Percentiles rank a stretch among this genome's conserved stretches.
Evolutionary conservation across 2,113 vertebrate genomes (phyloP).

Genomic region (Onychostruthus taczanowskii): DNA sequence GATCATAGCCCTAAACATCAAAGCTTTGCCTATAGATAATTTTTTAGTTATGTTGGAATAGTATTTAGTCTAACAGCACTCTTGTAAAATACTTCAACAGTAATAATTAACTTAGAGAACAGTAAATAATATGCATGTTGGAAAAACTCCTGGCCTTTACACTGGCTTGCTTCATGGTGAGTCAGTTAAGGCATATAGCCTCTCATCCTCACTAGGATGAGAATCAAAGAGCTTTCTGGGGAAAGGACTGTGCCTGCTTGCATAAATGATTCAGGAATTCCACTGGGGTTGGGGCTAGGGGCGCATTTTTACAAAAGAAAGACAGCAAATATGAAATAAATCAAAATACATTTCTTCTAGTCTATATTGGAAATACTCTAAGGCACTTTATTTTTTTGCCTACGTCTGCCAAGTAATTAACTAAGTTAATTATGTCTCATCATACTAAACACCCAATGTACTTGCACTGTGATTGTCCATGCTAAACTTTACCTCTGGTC

Average conservation of each 20-base stretch:
- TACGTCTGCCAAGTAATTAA: neutral
- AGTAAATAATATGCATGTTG: neutral
- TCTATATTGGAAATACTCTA: neutral
- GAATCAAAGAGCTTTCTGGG: neutral
- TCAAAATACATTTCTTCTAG: neutral
- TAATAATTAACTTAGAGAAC: neutral
- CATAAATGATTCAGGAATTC: neutral
- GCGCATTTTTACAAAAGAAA: neutral
- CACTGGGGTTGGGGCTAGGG: neutral
- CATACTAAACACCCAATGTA: neutral
- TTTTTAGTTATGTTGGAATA: neutral
- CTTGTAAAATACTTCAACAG: neutral
- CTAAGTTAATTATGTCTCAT: conserved; percentile 5
- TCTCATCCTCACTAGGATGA: neutral
- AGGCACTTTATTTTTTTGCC: neutral
- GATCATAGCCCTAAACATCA: neutral
- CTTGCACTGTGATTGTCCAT: neutral
- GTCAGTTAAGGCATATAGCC: neutral
- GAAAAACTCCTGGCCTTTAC: neutral
- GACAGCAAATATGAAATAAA: conserved; percentile 1
- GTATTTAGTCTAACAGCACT: neutral
- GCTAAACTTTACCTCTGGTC: neutral
- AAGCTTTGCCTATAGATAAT: neutral
- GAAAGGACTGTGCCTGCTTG: neutral
- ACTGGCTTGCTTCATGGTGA: neutral